Conservation (phyloP, 2,113 vertebrate genomes). For the Apus apus region DNA sequence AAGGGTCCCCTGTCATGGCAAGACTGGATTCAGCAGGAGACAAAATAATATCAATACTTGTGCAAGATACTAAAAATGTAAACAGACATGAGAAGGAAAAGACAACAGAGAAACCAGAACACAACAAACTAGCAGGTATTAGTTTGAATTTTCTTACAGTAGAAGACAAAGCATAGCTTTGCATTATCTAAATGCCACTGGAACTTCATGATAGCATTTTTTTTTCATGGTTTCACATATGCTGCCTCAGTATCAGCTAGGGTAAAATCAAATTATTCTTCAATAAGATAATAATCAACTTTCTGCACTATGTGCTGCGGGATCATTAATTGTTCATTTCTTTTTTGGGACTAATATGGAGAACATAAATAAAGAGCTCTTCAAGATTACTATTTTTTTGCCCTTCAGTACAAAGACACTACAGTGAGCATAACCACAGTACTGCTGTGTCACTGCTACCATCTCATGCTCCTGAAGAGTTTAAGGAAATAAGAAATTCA, state of each 20-base stretch:
- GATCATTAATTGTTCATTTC: neutral
- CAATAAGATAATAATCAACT: neutral
- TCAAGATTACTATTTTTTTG: neutral
- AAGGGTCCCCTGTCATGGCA: neutral
- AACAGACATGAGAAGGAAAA: neutral
- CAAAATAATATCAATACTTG: neutral
- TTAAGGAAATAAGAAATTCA: neutral
- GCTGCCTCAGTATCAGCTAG: neutral
- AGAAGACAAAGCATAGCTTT: neutral
- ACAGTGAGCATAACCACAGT: neutral
- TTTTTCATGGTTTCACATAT: neutral
- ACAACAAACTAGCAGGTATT: neutral
- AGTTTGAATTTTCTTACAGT: neutral
- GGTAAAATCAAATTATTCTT: neutral
- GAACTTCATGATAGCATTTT: neutral
- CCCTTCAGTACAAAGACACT: accelerated
- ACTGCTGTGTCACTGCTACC: neutral
- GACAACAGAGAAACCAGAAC: neutral
- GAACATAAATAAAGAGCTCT: neutral
- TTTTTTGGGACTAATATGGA: neutral
- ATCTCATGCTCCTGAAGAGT: neutral
- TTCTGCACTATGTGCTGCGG: neutral
- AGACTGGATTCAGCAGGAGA: neutral
- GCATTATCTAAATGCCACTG: neutral
- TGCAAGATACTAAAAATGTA: neutral